Evolutionary conservation across 92 coral and sea anemone genomes (phyloP), one percentile per base, ranked within the genome.

Genomic region (Muricea muricata): DNA sequence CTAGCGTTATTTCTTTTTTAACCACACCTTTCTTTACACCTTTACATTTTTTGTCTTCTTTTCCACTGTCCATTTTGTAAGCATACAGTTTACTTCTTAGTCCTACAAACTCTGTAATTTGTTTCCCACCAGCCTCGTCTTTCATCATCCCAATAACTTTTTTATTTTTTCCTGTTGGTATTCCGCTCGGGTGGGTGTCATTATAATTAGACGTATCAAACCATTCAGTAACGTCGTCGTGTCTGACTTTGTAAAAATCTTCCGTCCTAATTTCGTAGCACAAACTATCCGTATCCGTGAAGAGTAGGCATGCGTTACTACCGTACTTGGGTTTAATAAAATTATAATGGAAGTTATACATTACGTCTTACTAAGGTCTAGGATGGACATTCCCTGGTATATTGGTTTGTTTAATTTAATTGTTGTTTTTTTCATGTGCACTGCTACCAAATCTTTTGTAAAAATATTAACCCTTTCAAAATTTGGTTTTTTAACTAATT

Each of bases 341-440:
- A 10, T 48, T 48, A 18, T 48, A 48, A 20, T 48, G 56, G 13
- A 48, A 48, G 56, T 48, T 18, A 18, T 48, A 21, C 83, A 75
- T 0, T 37, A 48, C 3, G 56, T 48, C 54, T 90, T 87, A 87
- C 93, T 87, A 67, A 90, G 83, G 69, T 90, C 91, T 39, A 90
- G 73, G 88, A 87, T 90, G 88, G 89, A 83, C 93, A 90, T 90
- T 71, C 93, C 93, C 55, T 87, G 84, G 93, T 90, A 90, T 81
- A 90, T 88, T 18, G 93, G 93, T 40, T 90, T 89, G 78, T 79
- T 30, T 32, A 86, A 84, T 79, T 85, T 87, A 28, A 89, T 73
- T 66, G 75, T 89, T 57, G 93, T 90, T 81, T 80, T 89, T 78
- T 86, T 72, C 92, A 89, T 89, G 72, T 89, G 90, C 39, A 87